Conservation (phyloP, 2,113 vertebrate species). For the Carassius gibelio region DNA sequence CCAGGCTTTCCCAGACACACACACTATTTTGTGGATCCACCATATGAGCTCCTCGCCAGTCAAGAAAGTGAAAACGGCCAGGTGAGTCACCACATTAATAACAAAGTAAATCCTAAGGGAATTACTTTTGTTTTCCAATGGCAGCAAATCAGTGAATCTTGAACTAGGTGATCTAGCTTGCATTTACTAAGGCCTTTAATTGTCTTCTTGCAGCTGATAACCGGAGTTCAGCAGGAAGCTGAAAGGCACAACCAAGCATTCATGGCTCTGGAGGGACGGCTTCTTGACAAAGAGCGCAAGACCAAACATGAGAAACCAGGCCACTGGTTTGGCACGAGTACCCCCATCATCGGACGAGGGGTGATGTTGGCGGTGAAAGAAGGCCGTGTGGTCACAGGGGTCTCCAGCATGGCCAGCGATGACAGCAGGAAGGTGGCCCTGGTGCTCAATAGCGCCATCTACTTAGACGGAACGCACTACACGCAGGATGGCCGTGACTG, state of each 20-base stretch:
- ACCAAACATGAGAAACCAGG: constrained; percentile 87
- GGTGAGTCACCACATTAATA: constrained; percentile 72
- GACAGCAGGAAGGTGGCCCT: constrained; percentile 92
- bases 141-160: not conserved
- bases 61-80: constrained; percentile 95
- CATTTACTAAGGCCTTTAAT: not conserved
- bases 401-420: constrained; percentile 88
- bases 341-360: constrained; percentile 92
- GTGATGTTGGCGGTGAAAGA: constrained; percentile 96
- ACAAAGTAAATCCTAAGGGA: not conserved
- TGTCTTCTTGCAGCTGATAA: constrained; percentile 82
- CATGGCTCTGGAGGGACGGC: constrained; percentile 94
- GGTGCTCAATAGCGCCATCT: constrained; percentile 91
- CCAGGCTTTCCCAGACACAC: constrained; percentile 95
- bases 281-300: constrained; percentile 88
- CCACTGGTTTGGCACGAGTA: constrained; percentile 94
- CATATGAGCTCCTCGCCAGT: constrained; percentile 90
- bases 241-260: constrained; percentile 97
- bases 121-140: not conserved
- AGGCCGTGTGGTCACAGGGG: constrained; percentile 85
- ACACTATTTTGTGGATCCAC: constrained; percentile 94
- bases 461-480: constrained; percentile 95
- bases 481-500: constrained; percentile 92
- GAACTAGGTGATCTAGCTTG: not conserved
- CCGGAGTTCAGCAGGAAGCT: constrained; percentile 93